phyloP scores from a whole-genome alignment of 2,113 vertebrate species.

The Carassius auratus region DNA sequence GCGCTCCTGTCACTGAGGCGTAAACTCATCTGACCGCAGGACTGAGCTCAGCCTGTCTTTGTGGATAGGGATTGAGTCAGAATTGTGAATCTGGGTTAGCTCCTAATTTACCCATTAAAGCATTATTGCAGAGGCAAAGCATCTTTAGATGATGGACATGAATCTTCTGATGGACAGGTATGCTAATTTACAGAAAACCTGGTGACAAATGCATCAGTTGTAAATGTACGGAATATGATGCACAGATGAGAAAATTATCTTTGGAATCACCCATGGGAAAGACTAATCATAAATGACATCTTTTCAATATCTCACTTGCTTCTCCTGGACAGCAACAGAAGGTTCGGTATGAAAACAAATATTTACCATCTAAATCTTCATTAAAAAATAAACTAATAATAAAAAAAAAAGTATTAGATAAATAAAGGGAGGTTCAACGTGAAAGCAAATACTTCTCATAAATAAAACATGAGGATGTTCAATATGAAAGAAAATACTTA shows the following conservation, averaged over 20 bases:
- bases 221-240: neutral
- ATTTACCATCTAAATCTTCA: neutral
- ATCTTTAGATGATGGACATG: conserved; percentile 1
- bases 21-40: conserved; percentile 67
- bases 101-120: neutral
- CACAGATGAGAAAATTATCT: neutral
- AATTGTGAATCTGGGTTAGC: neutral
- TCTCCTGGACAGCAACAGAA: neutral
- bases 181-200: neutral
- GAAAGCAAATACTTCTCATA: neutral
- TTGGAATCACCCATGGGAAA: conserved; percentile 17
- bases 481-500: neutral
- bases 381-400: neutral
- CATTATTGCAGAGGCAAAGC: neutral
- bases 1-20: conserved; percentile 48
- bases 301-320: neutral
- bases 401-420: too few relatives aligned
- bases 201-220: neutral
- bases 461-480: neutral
- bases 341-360: neutral
- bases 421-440: neutral
- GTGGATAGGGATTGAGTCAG: neutral
- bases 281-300: neutral
- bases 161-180: neutral
- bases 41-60: neutral